phyloP scores from a whole-genome alignment of 2,113 vertebrate species.

The Alosa alosa region DNA sequence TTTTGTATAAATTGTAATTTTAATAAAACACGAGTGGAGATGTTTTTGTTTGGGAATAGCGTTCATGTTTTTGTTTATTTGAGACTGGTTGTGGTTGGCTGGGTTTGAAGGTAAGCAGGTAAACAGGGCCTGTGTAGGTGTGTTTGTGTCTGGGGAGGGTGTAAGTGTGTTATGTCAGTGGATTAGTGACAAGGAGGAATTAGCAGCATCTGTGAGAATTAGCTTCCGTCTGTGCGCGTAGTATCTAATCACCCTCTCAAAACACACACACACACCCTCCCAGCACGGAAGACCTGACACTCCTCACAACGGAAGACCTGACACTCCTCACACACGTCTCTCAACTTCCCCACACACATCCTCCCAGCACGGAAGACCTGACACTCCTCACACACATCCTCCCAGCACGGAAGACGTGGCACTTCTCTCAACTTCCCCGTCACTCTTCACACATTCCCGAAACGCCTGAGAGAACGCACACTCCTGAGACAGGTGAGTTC shows the following conservation, averaged over 20 bases:
- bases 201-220: constrained; percentile 25
- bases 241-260: not conserved
- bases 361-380: not conserved
- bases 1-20: not conserved
- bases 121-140: not conserved
- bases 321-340: not conserved
- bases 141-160: constrained; percentile 16
- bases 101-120: not conserved
- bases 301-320: too few species aligned
- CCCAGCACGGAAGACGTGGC: not conserved
- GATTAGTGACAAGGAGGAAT: constrained; percentile 45
- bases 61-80: too few species aligned
- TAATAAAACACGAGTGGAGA: too few species aligned
- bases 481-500: not conserved
- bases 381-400: not conserved
- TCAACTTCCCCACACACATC: not conserved
- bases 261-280: not conserved
- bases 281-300: not conserved
- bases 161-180: constrained; percentile 38
- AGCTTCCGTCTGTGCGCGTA: not conserved
- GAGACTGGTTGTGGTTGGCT: too few species aligned
- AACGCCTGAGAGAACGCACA: constrained; percentile 10
- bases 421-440: not conserved
- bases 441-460: not conserved
- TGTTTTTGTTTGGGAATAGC: too few species aligned